Evolutionary conservation across 2,113 vertebrate genomes (phyloP).

Genomic region (Falcunculus frontatus): DNA sequence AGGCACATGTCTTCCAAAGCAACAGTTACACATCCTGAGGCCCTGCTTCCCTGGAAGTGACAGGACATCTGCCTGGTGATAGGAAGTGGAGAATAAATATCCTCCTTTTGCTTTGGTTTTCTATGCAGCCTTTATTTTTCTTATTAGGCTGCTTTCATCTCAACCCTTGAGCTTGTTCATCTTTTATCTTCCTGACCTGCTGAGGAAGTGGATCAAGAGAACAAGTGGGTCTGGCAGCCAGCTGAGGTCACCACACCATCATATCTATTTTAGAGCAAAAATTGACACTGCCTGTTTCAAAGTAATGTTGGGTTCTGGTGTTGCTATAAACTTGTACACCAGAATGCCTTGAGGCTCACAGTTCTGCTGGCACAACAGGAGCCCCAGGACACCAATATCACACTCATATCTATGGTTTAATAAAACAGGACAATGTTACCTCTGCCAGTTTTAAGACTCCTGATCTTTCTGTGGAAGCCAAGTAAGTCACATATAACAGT

Average conservation of each 20-base stretch:
- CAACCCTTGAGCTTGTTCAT: background rate
- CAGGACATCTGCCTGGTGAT: background rate
- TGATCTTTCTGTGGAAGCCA: background rate
- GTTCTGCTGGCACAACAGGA: background rate
- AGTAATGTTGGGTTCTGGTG: background rate
- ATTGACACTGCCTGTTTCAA: background rate
- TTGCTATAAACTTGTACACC: background rate
- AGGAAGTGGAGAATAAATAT: background rate
- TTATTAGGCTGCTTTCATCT: background rate
- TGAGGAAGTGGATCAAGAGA: background rate
- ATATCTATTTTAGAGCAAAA: background rate
- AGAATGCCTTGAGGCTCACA: background rate
- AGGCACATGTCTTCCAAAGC: background rate
- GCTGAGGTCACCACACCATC: background rate
- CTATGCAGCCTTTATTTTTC: background rate
- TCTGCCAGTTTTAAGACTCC: background rate
- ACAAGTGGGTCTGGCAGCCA: background rate
- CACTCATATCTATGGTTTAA: background rate
- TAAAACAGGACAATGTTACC: background rate
- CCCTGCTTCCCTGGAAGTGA: background rate
- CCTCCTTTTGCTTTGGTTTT: background rate
- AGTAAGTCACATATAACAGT: background rate
- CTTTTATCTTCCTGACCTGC: background rate
- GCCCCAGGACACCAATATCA: background rate
- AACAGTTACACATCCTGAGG: accelerated